A percentile compares a stretch with the other conserved stretches of the same genome.
Conservation (phyloP, 2,797 vertebrate species). For the Tragopan temminckii region DNA sequence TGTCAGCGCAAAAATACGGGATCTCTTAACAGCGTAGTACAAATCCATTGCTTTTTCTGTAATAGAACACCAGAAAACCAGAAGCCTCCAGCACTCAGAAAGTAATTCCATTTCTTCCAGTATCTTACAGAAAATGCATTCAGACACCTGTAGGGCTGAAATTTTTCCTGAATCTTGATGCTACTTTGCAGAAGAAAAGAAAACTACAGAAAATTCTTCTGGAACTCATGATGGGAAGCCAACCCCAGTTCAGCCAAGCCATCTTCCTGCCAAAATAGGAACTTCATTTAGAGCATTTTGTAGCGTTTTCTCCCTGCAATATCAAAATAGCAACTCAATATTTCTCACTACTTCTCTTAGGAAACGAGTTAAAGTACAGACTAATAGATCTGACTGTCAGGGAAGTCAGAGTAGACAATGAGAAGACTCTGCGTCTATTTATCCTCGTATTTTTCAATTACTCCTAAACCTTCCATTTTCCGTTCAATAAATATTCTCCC, state of each 20-base stretch:
- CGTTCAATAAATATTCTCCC: background rate
- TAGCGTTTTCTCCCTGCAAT: background rate
- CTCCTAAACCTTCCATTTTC: background rate
- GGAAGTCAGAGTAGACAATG: background rate
- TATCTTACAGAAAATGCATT: background rate
- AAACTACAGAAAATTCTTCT: background rate
- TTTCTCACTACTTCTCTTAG: conserved; percentile 7
- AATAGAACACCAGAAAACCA: background rate
- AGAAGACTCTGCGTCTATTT: background rate
- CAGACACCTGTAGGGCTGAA: background rate
- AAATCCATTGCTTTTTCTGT: background rate
- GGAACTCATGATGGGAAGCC: background rate
- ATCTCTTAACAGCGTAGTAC: background rate
- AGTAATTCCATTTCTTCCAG: conserved; percentile 25
- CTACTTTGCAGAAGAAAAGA: background rate
- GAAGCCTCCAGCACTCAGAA: background rate
- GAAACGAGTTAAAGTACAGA: background rate
- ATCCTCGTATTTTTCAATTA: background rate
- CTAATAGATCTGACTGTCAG: background rate
- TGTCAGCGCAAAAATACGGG: background rate
- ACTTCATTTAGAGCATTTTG: background rate
- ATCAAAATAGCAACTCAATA: background rate
- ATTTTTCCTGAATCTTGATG: background rate
- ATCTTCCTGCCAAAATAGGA: background rate
- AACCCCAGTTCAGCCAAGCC: background rate